Conservation (phyloP, 2,113 vertebrate genomes). For the Panthera leo region DNA sequence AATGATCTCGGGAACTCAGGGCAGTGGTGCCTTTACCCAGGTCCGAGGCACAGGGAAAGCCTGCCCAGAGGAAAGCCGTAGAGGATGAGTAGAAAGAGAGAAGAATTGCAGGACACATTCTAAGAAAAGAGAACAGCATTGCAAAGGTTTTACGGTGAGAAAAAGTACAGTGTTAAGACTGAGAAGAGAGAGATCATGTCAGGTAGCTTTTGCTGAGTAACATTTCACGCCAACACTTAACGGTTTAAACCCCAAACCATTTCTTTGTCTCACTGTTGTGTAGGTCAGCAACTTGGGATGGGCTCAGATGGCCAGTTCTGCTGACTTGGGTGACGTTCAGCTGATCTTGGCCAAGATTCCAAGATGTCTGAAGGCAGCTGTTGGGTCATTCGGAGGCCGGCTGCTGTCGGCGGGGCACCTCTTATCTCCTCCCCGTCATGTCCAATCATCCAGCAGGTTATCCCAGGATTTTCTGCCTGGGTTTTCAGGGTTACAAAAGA, state of each 20-base stretch:
- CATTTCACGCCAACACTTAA: not conserved
- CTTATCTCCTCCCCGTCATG: not conserved
- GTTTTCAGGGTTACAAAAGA: not conserved
- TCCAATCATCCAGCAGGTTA: not conserved
- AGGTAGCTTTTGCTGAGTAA: not conserved
- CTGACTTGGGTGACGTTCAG: not conserved
- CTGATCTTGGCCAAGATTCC: not conserved
- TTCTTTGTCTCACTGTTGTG: not conserved
- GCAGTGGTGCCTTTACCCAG: not conserved
- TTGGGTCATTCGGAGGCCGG: no score
- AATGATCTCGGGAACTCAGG: not conserved
- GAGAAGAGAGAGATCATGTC: not conserved
- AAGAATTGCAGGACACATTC: not conserved
- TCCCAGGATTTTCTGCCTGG: not conserved
- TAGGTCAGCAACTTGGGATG: not conserved
- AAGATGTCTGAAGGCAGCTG: not conserved
- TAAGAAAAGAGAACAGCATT: not conserved
- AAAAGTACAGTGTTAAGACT: rapidly evolving
- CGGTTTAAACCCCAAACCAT: not conserved
- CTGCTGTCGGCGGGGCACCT: no score
- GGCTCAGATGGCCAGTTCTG: not conserved
- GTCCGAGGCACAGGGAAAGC: rapidly evolving
- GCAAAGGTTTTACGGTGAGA: rapidly evolving
- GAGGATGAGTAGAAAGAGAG: not conserved
- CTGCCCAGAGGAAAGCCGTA: not conserved